phyloP scores from a whole-genome alignment of 2,797 vertebrate species.

The Hemibagrus guttatus region DNA sequence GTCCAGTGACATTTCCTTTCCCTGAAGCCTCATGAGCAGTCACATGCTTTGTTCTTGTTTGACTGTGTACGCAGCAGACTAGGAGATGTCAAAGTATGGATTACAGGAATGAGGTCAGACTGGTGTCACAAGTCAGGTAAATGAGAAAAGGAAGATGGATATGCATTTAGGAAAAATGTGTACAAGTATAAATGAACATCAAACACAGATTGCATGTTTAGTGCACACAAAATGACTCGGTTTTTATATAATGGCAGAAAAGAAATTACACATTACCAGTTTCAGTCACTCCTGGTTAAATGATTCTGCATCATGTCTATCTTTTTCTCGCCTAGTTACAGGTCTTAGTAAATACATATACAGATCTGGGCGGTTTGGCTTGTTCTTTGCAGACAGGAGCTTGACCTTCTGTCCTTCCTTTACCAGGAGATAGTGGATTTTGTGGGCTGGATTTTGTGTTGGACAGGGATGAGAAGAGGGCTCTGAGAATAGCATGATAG shows the following conservation, averaged over 20 bases:
- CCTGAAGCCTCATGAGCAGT: not conserved
- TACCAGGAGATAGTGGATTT: constrained; percentile 60
- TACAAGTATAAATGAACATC: not conserved
- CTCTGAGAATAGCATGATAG: constrained; percentile 61
- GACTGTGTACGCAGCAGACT: not conserved
- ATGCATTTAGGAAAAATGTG: not conserved
- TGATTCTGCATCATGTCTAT: not conserved
- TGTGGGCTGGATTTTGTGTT: constrained; percentile 53
- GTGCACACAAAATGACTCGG: not conserved
- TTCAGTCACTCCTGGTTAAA: not conserved
- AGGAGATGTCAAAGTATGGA: constrained; percentile 8
- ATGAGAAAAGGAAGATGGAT: not conserved
- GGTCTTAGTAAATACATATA: constrained; percentile 23
- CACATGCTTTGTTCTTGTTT: not conserved
- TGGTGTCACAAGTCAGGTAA: not conserved
- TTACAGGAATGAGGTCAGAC: constrained; percentile 9
- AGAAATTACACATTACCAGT: constrained; percentile 12
- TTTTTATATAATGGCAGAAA: not conserved
- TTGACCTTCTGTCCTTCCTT: constrained; percentile 42
- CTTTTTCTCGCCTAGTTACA: not conserved
- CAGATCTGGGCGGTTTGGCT: constrained; percentile 38
- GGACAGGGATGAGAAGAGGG: constrained; percentile 63
- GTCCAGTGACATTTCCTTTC: not conserved
- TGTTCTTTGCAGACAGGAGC: constrained; percentile 38
- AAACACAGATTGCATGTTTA: constrained; percentile 1